Base-by-base conservation (phyloP, 2,888 invertebrate genomes). In the Beris chalybata region DNA sequence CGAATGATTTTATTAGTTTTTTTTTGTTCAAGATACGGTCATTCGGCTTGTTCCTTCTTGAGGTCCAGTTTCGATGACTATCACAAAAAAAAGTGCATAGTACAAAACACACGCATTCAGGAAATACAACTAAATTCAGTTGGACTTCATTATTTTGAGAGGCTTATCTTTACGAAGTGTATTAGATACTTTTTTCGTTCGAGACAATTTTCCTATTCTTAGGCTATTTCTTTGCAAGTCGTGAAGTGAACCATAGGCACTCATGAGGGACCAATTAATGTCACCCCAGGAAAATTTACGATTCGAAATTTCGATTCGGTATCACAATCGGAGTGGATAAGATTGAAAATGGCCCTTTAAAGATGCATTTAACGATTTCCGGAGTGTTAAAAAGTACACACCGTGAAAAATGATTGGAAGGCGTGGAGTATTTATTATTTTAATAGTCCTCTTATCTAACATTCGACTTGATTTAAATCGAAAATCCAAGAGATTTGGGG, bases 181-280 rank as follows among this genome's bases (percentile, higher is more conserved):
- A 63, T 63, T 32, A 30, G 54, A 11, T 54, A 12, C 32, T 9
- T 32, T 54, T 54, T 32, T 31, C 31, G n/a, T 54, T 54, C 15
- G 22, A 22, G 22, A 22, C 3, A 1, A 22, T 22, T 22, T 54
- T 32, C n/a, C 12, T 38, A 15, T 56, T 43, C 38, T 38, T 56
- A 38, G 38, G 5, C 5, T 13, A 61, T 61, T 38, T 52, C 50
- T 22, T 32, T 29, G 32, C 15, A 50, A 50, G 38, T 52, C 43
- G 11, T n/a, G 50, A 50, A 31, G 52, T 15, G 56, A 47, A 32
- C 31, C 15, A 48, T 50, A 32, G 30, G 48, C 64, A 68, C 58
- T 68, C 68, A 68, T 68, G 68, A 66, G 68, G 66, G 68, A 65
- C 66, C 68, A 68, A 68, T 68, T 65, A 68, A 68, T 68, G 68